phyloP scores from a whole-genome alignment of 2,888 invertebrate genomes.

The Mythimna ferrago region DNA sequence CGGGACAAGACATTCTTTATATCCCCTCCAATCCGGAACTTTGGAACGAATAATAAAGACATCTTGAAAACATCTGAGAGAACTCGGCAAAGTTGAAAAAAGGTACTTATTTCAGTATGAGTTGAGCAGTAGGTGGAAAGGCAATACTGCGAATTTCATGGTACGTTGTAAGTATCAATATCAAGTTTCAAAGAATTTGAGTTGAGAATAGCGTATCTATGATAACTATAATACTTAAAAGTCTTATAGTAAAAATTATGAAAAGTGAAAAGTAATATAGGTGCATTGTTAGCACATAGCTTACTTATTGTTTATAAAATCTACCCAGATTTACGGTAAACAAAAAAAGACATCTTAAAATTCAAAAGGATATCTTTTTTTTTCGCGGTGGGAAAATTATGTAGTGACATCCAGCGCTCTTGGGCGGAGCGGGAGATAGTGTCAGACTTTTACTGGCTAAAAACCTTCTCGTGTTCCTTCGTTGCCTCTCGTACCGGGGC shows the following conservation, averaged over 20 bases:
- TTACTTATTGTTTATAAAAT: background rate
- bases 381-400: too few species aligned
- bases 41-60: conserved; percentile 16
- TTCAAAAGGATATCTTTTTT: conserved; percentile 1
- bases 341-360: background rate
- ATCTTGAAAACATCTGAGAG: conserved; percentile 7
- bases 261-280: too few species aligned
- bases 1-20: conserved; percentile 13
- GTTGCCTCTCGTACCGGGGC: too few species aligned
- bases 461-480: too few species aligned
- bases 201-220: background rate
- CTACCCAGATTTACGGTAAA: background rate
- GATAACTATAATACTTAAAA: too few species aligned
- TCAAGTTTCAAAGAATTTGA: conserved; percentile 3
- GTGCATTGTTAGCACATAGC: too few species aligned
- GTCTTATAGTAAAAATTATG: too few species aligned
- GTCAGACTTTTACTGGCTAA: too few species aligned
- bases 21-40: conserved; percentile 10
- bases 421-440: too few species aligned
- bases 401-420: too few species aligned
- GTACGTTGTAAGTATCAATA: conserved; percentile 1
- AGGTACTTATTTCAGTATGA: conserved; percentile 10
- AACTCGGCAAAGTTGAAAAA: conserved; percentile 7
- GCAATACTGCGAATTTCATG: background rate
- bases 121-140: conserved; percentile 9